Evolutionary conservation across 1,140 invertebrate genomes (phyloP).

Genomic region (Calliopsis andreniformis): DNA sequence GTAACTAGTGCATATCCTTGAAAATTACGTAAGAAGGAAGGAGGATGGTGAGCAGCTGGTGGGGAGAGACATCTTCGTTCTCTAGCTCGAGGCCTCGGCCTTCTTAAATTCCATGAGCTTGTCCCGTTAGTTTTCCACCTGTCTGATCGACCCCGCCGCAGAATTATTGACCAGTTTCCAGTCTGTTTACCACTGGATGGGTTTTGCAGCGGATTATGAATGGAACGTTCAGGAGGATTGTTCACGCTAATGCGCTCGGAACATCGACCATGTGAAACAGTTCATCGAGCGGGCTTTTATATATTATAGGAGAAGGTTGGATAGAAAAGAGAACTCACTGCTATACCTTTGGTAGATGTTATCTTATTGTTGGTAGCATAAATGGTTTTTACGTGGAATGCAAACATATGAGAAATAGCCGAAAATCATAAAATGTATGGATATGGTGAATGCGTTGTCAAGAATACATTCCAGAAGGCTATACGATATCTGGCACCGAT

Average conservation of each 20-base stretch:
- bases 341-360: too few species aligned
- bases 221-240: constrained; percentile 4
- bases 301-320: too few species aligned
- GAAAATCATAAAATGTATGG: too few species aligned
- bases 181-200: constrained; percentile 34
- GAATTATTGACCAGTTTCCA: constrained; percentile 56
- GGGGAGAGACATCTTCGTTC: constrained; percentile 37
- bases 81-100: constrained; percentile 55
- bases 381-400: too few species aligned
- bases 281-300: too few species aligned
- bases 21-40: constrained; percentile 22
- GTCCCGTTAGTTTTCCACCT: constrained; percentile 71
- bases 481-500: too few species aligned
- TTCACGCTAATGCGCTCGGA: background rate
- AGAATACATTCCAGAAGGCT: too few species aligned
- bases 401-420: too few species aligned
- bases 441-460: too few species aligned
- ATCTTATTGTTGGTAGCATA: too few species aligned
- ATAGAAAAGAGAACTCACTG: too few species aligned
- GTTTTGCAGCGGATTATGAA: constrained; percentile 25
- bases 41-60: background rate
- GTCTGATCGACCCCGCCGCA: constrained; percentile 39
- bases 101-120: constrained; percentile 71
- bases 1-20: constrained; percentile 2
- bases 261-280: too few species aligned